Evolutionary conservation across 2,888 invertebrate genomes (phyloP), one percentile per base, ranked within the genome.

Genomic region (Diaperis boleti): DNA sequence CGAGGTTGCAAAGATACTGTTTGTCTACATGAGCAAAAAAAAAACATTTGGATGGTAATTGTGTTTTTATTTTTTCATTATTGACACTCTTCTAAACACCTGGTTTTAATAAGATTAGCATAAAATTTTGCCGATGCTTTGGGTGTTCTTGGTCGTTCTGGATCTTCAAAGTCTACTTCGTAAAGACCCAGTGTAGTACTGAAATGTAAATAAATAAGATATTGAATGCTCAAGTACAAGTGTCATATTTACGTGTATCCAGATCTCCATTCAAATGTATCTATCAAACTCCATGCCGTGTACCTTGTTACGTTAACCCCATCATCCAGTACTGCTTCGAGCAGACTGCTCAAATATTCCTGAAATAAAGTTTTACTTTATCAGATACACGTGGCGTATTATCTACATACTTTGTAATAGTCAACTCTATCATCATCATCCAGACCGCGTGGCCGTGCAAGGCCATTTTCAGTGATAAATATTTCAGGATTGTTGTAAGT

Each of bases 211-310:
- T 15, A 41, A 14, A 18, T 20, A 6, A 29, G 1, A 29, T 8
- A 2, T 1, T n/a, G n/a, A n/a, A n/a, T n/a, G n/a, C n/a, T n/a
- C n/a, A n/a, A n/a, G n/a, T n/a, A n/a, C n/a, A n/a, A n/a, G n/a
- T n/a, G n/a, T n/a, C n/a, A n/a, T 39, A 6, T 87, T 87, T 72
- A 78, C 77, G 66, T 68, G 59, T 74, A 78, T 39, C 78, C 79
- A 17, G 64, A 54, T 5, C 17, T 49, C 93, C 93, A 79, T 67
- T 79, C 78, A 35, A 78, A 78, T 62, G 77, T 76, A 61, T 79
- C 79, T 69, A 77, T 67, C 3, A 76, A 64, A 29, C 60, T 73
- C 78, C 78, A 78, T 8, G 70, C 73, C 1, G 73, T 71, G 56
- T 75, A 78, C 3, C 88, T 91, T 20, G 69, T 69, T 0, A 79